Percentiles rank a stretch among this genome's conserved stretches.
These are phyloP conservation scores for Deilephila porcellus DNA, from an alignment of 2,888 invertebrate genomes.

Conservation along the genomic window DNA sequence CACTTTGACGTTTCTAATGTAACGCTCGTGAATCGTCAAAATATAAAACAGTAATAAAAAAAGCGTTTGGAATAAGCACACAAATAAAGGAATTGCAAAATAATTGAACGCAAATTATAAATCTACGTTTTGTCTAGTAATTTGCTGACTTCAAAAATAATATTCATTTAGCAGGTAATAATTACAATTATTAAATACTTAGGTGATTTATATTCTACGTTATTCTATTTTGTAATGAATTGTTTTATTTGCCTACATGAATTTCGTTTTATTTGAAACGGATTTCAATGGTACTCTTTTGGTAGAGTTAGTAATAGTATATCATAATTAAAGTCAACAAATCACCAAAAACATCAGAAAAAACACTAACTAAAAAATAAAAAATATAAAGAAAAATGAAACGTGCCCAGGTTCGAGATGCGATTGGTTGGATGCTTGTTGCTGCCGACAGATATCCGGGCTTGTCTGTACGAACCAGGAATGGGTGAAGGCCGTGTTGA, in stretches of 20 bases:
- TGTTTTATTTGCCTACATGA: no score
- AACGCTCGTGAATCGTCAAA: constrained; percentile 9
- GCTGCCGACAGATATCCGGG: constrained; percentile 96
- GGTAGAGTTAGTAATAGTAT: no score
- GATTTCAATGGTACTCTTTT: no score
- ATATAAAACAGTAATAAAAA: not conserved
- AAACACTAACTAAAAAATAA: constrained; percentile 70
- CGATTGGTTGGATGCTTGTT: constrained; percentile 89
- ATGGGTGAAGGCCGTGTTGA: constrained; percentile 93
- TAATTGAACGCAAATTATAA: constrained; percentile 44
- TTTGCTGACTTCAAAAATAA: not conserved
- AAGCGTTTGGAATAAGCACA: constrained; percentile 16
- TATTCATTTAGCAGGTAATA: no score
- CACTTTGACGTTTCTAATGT: constrained; percentile 18
- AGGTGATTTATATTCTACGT: not conserved
- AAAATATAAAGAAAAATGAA: constrained; percentile 85
- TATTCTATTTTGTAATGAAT: no score
- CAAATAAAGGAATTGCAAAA: constrained; percentile 48
- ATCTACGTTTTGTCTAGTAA: not conserved
- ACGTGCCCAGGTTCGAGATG: constrained; percentile 97
- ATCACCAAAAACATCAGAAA: constrained; percentile 46
- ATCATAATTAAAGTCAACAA: constrained; percentile 41
- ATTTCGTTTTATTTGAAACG: no score
- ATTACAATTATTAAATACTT: no score
- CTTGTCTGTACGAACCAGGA: constrained; percentile 96